These are phyloP conservation scores for Dipodomys merriami DNA, from an alignment of 2,113 vertebrate species.

Conservation along the genomic window DNA sequence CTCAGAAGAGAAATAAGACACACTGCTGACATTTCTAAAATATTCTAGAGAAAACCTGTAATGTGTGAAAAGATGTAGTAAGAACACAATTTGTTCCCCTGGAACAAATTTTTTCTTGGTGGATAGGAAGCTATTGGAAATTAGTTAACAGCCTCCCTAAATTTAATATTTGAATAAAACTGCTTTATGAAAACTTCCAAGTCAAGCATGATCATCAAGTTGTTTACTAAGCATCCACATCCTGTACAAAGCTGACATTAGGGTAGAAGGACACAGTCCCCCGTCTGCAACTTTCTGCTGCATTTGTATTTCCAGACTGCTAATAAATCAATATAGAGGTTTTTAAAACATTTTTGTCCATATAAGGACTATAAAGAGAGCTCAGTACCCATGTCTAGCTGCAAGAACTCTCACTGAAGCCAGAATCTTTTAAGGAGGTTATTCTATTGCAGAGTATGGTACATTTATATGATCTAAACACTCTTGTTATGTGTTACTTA, in stretches of 20 bases:
- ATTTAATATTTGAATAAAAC: not conserved
- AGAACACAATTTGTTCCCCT: not conserved
- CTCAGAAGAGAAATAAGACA: conserved; percentile 34
- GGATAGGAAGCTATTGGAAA: not conserved
- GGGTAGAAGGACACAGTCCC: not conserved
- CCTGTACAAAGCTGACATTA: not conserved
- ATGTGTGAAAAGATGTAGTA: conserved; percentile 5
- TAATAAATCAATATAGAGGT: not conserved
- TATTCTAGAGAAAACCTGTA: conserved; percentile 18
- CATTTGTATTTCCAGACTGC: not conserved
- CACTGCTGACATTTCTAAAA: not conserved
- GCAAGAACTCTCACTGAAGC: not conserved
- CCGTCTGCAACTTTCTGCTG: not conserved
- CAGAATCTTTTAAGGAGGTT: not conserved
- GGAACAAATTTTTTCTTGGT: not conserved
- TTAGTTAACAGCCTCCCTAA: not conserved
- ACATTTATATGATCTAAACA: not conserved
- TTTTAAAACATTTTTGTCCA: not conserved
- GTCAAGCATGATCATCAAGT: not conserved
- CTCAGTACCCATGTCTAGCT: not conserved
- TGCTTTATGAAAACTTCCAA: not conserved
- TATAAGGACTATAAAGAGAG: not conserved
- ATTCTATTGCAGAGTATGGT: not conserved
- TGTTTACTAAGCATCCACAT: not conserved
- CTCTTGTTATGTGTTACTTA: too few species aligned